These are phyloP conservation scores for Brachyptera risi DNA, from an alignment of 2,888 invertebrate species.

Conservation along the genomic window DNA sequence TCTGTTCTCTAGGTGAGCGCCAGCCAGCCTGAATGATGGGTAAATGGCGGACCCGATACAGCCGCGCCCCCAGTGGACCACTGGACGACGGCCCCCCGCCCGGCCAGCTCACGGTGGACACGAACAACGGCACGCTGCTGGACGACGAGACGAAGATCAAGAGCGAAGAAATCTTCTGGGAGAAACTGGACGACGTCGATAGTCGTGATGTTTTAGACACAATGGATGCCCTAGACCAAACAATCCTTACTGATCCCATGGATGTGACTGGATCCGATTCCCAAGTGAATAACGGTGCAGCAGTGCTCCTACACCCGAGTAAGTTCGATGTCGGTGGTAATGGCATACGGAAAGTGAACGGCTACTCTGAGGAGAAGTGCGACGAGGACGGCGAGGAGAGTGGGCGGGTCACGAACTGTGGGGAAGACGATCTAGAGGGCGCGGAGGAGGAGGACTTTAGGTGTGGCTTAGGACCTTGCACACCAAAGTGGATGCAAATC, in stretches of 20 bases:
- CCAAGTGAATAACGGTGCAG: constrained; percentile 11
- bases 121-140: constrained; percentile 12
- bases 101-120: constrained; percentile 15
- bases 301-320: neutral
- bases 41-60: constrained; percentile 31
- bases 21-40: constrained; percentile 21
- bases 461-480: constrained; percentile 78
- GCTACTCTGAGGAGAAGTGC: constrained; percentile 11
- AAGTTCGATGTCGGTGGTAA: constrained; percentile 2
- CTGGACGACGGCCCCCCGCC: constrained; percentile 24
- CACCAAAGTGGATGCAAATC: constrained; percentile 65
- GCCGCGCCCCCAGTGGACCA: constrained; percentile 24
- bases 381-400: neutral
- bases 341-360: constrained; percentile 8
- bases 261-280: neutral
- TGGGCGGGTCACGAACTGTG: neutral
- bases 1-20: too few species aligned
- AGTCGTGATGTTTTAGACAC: neutral
- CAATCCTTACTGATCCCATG: neutral
- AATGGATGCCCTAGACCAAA: neutral
- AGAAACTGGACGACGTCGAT: neutral
- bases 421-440: constrained; percentile 26
- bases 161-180: constrained; percentile 15
- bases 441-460: constrained; percentile 52
- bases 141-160: constrained; percentile 10